These are phyloP conservation scores for Cinclus cinclus DNA, from an alignment of 2,113 vertebrate genomes.

Conservation along the genomic window DNA sequence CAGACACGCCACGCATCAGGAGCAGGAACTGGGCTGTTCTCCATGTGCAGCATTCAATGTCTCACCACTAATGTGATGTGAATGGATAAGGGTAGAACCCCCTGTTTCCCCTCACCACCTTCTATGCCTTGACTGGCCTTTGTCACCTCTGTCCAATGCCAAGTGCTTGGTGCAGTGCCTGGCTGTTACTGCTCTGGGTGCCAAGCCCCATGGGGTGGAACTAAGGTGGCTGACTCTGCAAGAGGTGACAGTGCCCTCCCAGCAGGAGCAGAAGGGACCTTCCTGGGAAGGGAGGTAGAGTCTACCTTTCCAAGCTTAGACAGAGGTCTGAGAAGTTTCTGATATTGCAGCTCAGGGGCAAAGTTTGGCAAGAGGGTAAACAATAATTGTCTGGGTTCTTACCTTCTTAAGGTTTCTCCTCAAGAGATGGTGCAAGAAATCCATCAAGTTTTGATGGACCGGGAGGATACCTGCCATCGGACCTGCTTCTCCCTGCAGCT, in stretches of 20 bases:
- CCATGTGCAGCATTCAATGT: not conserved
- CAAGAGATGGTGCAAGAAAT: constrained; percentile 99
- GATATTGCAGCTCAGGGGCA: not conserved
- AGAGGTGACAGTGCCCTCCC: not conserved
- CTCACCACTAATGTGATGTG: not conserved
- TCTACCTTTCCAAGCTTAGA: not conserved
- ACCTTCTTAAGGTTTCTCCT: constrained; percentile 86
- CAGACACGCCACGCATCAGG: rapidly evolving
- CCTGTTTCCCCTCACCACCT: not conserved
- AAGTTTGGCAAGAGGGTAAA: not conserved
- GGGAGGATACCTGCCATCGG: constrained; percentile 96
- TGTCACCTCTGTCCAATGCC: not conserved
- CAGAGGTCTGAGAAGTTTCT: not conserved
- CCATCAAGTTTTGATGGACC: constrained; percentile 97
- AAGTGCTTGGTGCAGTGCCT: not conserved
- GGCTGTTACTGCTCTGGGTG: not conserved
- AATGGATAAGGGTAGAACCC: not conserved
- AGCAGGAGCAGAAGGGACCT: not conserved
- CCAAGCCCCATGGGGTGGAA: not conserved
- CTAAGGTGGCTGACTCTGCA: not conserved
- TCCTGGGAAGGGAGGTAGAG: not conserved
- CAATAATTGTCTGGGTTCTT: not conserved
- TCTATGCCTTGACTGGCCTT: not conserved
- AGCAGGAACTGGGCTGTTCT: too few relatives aligned
- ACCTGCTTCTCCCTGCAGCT: constrained; percentile 98